Conservation (phyloP, 2,888 invertebrate species). For the Agrenia bidenticulata region DNA sequence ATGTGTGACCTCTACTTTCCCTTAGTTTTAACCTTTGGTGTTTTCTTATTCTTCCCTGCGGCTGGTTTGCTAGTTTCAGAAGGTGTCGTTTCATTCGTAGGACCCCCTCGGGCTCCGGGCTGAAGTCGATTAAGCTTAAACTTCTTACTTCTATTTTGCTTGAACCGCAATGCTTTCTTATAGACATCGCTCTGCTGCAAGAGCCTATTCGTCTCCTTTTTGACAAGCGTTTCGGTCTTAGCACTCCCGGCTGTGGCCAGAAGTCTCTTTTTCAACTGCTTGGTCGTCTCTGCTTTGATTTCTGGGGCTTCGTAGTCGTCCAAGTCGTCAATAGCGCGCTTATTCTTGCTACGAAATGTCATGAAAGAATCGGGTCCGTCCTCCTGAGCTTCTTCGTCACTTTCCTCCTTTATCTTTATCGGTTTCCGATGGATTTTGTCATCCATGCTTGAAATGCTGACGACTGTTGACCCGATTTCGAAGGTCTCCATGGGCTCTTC, state of each 20-base stretch:
- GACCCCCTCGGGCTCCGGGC: constrained; percentile 3
- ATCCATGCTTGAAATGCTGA: constrained; percentile 46
- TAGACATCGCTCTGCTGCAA: constrained; percentile 45
- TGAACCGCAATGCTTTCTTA: constrained; percentile 45
- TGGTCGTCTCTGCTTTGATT: not conserved
- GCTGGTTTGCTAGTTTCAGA: constrained; percentile 5
- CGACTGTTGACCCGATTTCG: constrained; percentile 45
- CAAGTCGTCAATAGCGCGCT: not conserved
- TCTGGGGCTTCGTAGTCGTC: not conserved
- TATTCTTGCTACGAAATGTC: constrained; percentile 3
- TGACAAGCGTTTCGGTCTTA: constrained; percentile 26
- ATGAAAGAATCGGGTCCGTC: constrained; percentile 14
- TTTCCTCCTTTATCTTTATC: constrained; percentile 21
- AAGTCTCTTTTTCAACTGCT: not conserved
- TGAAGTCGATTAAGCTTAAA: constrained; percentile 31
- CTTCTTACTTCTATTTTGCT: constrained; percentile 46
- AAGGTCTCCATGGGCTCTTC: constrained; percentile 31
- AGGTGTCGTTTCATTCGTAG: not conserved
- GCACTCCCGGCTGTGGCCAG: not conserved
- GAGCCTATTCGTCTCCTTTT: constrained; percentile 45
- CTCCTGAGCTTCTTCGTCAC: constrained; percentile 21
- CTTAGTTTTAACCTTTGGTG: constrained; percentile 11
- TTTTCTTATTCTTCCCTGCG: constrained; percentile 3
- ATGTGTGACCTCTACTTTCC: constrained; percentile 10
- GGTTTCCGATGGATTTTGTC: constrained; percentile 33